A percentile compares a stretch with the other conserved stretches of the same genome.
Conservation (phyloP, 2,888 invertebrate genomes). For the Plusia festucae region DNA sequence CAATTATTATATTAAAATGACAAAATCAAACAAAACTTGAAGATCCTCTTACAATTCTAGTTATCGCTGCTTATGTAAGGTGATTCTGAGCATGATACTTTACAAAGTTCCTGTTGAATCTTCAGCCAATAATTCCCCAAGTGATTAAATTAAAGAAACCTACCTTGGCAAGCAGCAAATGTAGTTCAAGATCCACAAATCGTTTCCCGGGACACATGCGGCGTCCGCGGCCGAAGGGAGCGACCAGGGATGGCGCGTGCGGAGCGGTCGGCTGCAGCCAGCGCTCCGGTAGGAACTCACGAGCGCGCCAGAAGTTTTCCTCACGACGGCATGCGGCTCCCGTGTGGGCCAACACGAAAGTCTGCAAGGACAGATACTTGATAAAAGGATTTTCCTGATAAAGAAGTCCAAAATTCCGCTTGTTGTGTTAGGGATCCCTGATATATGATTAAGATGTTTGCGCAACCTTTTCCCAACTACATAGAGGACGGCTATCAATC, state of each 20-base stretch:
- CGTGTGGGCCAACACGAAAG: conserved; percentile 94
- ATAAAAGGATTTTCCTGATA: conserved; percentile 28
- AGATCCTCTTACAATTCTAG: not conserved
- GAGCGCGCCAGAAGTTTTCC: conserved; percentile 92
- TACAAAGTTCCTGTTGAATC: too few relatives aligned
- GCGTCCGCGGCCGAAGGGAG: conserved; percentile 94
- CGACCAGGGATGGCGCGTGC: conserved; percentile 91
- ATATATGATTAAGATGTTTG: too few relatives aligned
- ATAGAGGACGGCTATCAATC: too few relatives aligned
- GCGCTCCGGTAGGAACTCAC: conserved; percentile 93
- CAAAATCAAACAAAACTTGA: not conserved
- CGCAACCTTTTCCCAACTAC: too few relatives aligned
- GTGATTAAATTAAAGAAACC: too few relatives aligned
- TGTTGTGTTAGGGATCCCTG: too few relatives aligned
- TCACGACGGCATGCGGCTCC: conserved; percentile 94
- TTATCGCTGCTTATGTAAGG: too few relatives aligned
- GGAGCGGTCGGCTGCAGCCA: conserved; percentile 90
- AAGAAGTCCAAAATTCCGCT: too few relatives aligned
- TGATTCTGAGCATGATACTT: too few relatives aligned
- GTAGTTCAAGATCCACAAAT: conserved; percentile 94
- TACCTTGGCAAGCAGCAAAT: conserved; percentile 92
- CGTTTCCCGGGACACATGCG: conserved; percentile 96
- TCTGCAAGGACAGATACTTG: conserved; percentile 79
- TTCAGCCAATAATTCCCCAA: too few relatives aligned
- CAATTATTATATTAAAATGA: not conserved